Evolutionary conservation across 2,888 invertebrate genomes (phyloP).

Genomic region (Pinctada fucata): DNA sequence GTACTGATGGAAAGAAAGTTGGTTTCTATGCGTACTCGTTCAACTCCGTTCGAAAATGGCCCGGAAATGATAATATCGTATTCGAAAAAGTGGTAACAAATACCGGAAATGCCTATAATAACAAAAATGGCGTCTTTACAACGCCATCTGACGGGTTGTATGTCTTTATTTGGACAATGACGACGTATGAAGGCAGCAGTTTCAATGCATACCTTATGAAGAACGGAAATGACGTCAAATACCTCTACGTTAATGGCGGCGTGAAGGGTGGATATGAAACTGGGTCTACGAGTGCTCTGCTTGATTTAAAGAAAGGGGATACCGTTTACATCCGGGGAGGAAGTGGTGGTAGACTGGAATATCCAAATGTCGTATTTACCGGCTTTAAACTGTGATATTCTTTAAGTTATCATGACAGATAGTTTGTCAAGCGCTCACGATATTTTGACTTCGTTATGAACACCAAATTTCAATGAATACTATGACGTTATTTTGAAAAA

Average conservation of each 20-base stretch:
- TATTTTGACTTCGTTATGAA: too few relatives aligned
- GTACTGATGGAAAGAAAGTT: background rate
- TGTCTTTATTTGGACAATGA: background rate
- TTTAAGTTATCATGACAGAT: too few relatives aligned
- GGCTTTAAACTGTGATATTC: background rate
- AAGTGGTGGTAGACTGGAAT: background rate
- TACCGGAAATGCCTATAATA: background rate
- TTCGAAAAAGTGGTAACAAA: background rate
- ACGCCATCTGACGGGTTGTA: background rate
- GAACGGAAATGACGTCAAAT: constrained; percentile 4
- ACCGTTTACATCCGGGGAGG: background rate
- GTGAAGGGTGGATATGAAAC: background rate
- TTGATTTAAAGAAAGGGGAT: background rate
- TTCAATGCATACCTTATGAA: background rate
- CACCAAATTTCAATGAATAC: too few relatives aligned
- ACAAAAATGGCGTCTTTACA: background rate
- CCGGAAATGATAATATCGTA: background rate
- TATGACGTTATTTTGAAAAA: too few relatives aligned
- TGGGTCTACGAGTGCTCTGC: background rate
- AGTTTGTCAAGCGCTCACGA: too few relatives aligned
- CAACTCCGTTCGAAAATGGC: background rate
- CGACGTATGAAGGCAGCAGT: background rate
- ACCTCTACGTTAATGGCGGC: background rate
- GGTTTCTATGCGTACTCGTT: background rate
- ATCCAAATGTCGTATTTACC: background rate